Base-by-base conservation (phyloP, 2,888 invertebrate species). In the Amiota mariae region DNA sequence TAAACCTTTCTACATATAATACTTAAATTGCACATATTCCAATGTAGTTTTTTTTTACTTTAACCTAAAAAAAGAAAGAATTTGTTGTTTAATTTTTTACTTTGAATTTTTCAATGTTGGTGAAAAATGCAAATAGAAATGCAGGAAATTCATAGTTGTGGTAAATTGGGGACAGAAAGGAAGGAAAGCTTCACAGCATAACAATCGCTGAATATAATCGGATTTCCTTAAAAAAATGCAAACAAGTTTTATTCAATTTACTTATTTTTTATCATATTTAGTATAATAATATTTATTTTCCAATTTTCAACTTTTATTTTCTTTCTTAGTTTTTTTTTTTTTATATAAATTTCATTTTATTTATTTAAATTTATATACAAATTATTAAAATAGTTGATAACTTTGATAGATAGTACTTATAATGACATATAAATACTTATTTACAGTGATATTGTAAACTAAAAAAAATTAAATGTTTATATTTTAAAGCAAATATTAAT, bases 201-300 rank as follows among this genome's bases (percentile, higher is more conserved):
- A 63, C 61, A 24, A 36, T 63, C 11, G 61, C 61, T 10, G 36
- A 10, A 9, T 18, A 24, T 63, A 63, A 63, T 63, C 61, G 61
- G 61, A 63, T 63, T 63, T 63, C 61, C 61, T 20, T 36, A 12
- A 63, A 63, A 63, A 63, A 63, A 63, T 63, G 61, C 36, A 63
- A 63, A 36, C 61, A 63, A 63, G 20, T 63, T 63, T 63, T 36
- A 63, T 24, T 36, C 61, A 24, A 36, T 36, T 36, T 36, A 36
- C 36, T 36, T 36, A 36, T 36, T 36, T 36, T 36, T 36, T 36
- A 36, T 36, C 36, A 6, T 36, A 36, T 36, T 36, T 36, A 36
- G 36, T 6, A 6, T 36, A 36, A 36, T 36, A 36, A 4, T 36
- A 3, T 36, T 36, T 36, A 6, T 36, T 36, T 36, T 36, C 6